Conservation (phyloP, 2,797 vertebrate genomes). For the Melanogrammus aeglefinus region DNA sequence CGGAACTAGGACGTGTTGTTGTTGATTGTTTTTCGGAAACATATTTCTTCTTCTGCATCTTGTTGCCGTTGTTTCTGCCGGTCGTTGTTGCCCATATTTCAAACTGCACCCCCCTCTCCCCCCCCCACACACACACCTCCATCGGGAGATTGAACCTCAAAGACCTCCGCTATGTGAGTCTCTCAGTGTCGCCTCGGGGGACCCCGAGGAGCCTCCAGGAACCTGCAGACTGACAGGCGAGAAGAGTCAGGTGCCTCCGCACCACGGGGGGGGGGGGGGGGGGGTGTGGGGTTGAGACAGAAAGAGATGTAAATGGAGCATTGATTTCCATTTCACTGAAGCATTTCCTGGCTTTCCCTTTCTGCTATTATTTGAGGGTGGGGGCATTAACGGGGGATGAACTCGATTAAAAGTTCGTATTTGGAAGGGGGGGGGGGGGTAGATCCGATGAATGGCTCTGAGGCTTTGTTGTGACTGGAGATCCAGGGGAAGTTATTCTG, state of each 20-base stretch:
- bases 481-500: background rate
- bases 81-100: background rate
- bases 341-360: constrained; percentile 28
- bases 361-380: constrained; percentile 55
- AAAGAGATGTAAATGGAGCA: constrained; percentile 43
- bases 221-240: constrained; percentile 28
- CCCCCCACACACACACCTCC: too few relatives aligned
- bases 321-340: constrained; percentile 61
- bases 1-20: constrained; percentile 62
- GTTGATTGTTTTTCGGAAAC: constrained; percentile 14
- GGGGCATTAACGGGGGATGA: constrained; percentile 22
- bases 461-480: constrained; percentile 6
- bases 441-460: background rate
- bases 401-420: constrained; percentile 45
- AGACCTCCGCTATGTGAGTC: too few relatives aligned
- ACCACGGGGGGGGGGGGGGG: constrained; percentile 12
- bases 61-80: background rate
- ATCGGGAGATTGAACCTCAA: too few relatives aligned
- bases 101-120: constrained; percentile 14
- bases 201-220: background rate
- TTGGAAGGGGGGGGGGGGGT: constrained; percentile 36
- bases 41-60: background rate
- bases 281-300: constrained; percentile 20
- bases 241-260: background rate
- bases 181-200: background rate